Evolutionary conservation across 2,113 vertebrate species (phyloP), one percentile per base, ranked within the genome.

Genomic region (Copsychus sechellarum): DNA sequence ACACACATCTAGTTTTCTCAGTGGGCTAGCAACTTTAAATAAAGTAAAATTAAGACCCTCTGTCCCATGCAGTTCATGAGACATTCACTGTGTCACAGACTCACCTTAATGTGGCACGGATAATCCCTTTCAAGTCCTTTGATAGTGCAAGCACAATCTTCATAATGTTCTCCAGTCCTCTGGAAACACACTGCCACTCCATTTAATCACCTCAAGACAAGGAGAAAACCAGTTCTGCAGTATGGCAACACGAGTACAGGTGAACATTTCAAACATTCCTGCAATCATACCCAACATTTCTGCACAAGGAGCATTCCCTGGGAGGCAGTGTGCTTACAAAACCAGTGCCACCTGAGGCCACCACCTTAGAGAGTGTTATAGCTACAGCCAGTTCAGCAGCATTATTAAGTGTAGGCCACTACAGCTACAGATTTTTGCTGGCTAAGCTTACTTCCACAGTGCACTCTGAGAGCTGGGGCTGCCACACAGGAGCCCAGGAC

Each of bases 221-320:
- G 58, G 14, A 93, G 28, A 69, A 91, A 89, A 81, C 22, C 34
- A 23, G 15, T 57, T 88, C 42, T 86, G 72, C 56, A 71, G 34
- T 40, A 60, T 0, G 5, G 51, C 12, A 56, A 47, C 33, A 73
- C 4, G 4, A 57, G 16, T 36, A 58, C 10, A 3, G 5, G 1
- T 0, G 2, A 67, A 23, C 3, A 11, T 31, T 62, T 88, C 28
- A 84, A 14, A 51, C 17, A 15, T 29, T 65, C 69, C 36, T 65
- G 36, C 53, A 53, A 9, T 34, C 33, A 2, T 12, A n/a, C 31
- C 45, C 40, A 69, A 8, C 16, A 16, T 89, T 83, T 40, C 65
- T 50, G 31, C 29, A 50, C 58, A 47, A 16, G 23, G 47, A 90
- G 6, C 16, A 18, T 45, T 73, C 29, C 29, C 38, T 66, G 47